phyloP scores from a whole-genome alignment of 2,888 invertebrate genomes.

The Nysson spinosus region DNA sequence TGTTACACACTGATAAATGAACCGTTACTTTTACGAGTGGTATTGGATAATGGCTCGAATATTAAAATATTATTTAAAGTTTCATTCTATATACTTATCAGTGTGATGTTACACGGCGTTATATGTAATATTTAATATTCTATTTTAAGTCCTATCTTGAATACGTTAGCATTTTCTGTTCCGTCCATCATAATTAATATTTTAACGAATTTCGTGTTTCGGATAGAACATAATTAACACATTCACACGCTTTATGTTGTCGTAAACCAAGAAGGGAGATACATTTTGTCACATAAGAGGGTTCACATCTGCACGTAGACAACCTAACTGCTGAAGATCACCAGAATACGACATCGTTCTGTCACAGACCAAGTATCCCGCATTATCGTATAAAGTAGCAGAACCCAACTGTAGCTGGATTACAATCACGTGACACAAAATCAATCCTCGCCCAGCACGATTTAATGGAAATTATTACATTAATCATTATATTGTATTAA shows the following conservation, averaged over 20 bases:
- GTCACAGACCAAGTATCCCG: constrained; percentile 53
- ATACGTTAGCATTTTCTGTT: too few species aligned
- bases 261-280: constrained; percentile 39
- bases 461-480: neutral
- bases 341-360: constrained; percentile 47
- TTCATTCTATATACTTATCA: too few species aligned
- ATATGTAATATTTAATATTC: too few species aligned
- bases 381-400: constrained; percentile 62
- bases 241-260: constrained; percentile 29
- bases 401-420: constrained; percentile 4
- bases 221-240: constrained; percentile 44
- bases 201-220: constrained; percentile 21
- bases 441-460: neutral
- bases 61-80: too few species aligned
- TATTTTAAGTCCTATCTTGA: too few species aligned
- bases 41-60: too few species aligned
- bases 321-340: constrained; percentile 38
- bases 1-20: too few species aligned
- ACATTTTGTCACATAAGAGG: constrained; percentile 44
- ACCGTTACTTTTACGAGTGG: too few species aligned
- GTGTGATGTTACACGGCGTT: too few species aligned
- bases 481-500: too few species aligned
- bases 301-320: constrained; percentile 50
- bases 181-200: too few species aligned
- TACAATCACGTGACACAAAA: neutral